Evolutionary conservation across 2,113 vertebrate species (phyloP).

Genomic region (Trematocara zebra): DNA sequence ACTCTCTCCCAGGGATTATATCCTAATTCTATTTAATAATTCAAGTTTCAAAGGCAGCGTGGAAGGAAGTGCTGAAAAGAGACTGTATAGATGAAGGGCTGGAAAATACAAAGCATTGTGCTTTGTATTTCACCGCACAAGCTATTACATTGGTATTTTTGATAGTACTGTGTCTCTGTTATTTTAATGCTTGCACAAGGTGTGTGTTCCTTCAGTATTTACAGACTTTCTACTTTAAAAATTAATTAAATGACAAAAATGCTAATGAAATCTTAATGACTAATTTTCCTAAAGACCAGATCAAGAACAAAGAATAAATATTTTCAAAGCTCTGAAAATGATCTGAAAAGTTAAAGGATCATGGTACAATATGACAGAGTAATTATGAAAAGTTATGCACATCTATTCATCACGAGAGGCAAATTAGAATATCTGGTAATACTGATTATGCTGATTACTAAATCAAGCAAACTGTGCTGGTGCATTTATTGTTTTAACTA

Average conservation of each 20-base stretch:
- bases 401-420: not conserved
- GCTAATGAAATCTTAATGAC: not conserved
- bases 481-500: not conserved
- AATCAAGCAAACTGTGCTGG: not conserved
- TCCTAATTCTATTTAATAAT: slow-evolving; percentile 69
- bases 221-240: not conserved
- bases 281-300: not conserved
- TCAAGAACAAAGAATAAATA: not conserved
- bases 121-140: not conserved
- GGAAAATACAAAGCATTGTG: not conserved
- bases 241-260: not conserved
- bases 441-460: not conserved
- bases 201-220: not conserved
- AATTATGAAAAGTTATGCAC: not conserved
- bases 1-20: slow-evolving; percentile 63
- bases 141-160: not conserved
- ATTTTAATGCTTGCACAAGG: not conserved
- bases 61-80: slow-evolving; percentile 7
- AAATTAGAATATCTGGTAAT: not conserved
- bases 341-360: not conserved
- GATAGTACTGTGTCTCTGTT: not conserved
- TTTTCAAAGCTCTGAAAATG: not conserved
- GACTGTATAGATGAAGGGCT: not conserved
- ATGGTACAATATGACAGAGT: not conserved
- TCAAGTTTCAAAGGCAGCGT: slow-evolving; percentile 52